Conservation (phyloP, 2,797 vertebrate genomes). For the Neosalanx taihuensis region DNA sequence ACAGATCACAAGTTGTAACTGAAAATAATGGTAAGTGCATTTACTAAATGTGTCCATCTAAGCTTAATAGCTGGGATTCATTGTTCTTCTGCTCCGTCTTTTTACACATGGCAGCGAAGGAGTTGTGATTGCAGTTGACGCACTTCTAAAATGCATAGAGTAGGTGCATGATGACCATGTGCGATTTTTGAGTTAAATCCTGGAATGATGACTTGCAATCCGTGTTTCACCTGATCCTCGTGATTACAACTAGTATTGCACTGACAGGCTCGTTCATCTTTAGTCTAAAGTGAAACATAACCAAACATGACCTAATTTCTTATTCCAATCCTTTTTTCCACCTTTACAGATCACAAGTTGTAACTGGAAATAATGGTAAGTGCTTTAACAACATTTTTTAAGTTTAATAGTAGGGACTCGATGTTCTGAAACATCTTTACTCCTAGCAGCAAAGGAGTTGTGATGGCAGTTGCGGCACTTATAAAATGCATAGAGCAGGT, state of each 20-base stretch:
- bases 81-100: neutral
- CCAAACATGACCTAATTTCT: too few species aligned
- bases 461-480: too few species aligned
- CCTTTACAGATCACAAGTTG: neutral
- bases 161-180: too few species aligned
- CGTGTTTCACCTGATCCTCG: slow-evolving; percentile 74
- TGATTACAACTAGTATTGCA: slow-evolving; percentile 67
- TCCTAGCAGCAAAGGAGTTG: too few species aligned
- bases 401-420: neutral
- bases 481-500: too few species aligned
- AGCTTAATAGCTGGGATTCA: too few species aligned
- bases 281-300: neutral
- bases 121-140: too few species aligned
- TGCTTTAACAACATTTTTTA: too few species aligned
- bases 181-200: neutral
- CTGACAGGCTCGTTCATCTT: slow-evolving; percentile 56
- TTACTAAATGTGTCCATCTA: too few species aligned
- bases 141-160: too few species aligned
- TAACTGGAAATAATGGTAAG: neutral
- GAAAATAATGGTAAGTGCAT: neutral
- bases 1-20: neutral
- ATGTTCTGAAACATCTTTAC: too few species aligned
- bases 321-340: neutral
- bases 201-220: slow-evolving; percentile 74
- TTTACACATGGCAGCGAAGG: slow-evolving; percentile 23